Conservation (phyloP, 2,888 invertebrate species). For the Sesamia inferens region DNA sequence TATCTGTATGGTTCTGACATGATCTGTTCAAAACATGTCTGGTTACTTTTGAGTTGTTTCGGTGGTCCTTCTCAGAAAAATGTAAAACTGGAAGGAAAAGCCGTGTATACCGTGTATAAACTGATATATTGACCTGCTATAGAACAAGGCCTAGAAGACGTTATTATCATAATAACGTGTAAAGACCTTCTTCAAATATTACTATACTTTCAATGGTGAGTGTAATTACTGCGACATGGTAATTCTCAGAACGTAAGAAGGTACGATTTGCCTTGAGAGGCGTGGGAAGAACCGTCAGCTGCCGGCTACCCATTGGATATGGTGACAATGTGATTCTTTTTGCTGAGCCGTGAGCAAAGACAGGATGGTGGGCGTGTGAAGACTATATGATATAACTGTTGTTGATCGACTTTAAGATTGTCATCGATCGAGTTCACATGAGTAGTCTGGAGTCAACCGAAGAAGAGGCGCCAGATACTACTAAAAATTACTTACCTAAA, state of each 20-base stretch:
- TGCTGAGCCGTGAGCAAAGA: neutral
- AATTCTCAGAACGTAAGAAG: neutral
- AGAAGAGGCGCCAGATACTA: neutral
- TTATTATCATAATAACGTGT: neutral
- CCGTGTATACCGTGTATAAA: neutral
- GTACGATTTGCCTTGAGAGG: constrained; percentile 1
- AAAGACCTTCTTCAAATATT: neutral
- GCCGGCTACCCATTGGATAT: constrained; percentile 21
- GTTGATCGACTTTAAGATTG: neutral
- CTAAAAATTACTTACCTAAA: neutral
- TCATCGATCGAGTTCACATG: neutral
- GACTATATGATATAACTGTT: neutral
- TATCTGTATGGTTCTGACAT: neutral
- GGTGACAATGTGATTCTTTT: constrained; percentile 40
- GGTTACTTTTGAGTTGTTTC: neutral
- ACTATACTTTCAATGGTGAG: neutral
- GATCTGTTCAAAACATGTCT: neutral
- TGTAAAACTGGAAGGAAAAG: neutral
- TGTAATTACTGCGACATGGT: neutral
- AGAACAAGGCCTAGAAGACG: neutral
- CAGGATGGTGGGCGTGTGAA: neutral
- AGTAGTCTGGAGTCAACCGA: neutral
- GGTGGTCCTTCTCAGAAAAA: neutral
- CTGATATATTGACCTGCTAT: too few species aligned
- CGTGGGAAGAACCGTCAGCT: neutral